A percentile compares a stretch with the other conserved stretches of the same genome.
phyloP scores from a whole-genome alignment of 1,140 invertebrate genomes.

The Pemphigus obesinymphae region DNA sequence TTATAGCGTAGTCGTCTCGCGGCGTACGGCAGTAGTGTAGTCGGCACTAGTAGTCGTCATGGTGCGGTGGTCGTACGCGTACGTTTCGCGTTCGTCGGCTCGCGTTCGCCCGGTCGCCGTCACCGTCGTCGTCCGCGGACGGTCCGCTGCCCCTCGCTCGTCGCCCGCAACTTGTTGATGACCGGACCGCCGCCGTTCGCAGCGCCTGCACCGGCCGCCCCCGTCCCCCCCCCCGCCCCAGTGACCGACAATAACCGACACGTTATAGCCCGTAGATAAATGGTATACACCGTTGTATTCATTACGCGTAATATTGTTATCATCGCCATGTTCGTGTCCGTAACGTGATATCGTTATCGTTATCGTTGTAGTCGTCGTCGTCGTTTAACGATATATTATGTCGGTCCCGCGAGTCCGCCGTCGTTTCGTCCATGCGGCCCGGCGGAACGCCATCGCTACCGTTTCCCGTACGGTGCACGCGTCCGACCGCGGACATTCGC shows the following conservation, averaged over 20 bases:
- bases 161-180: conserved; percentile 34
- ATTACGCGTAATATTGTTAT: no score
- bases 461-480: neutral
- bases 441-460: neutral
- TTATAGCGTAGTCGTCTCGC: neutral
- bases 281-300: no score
- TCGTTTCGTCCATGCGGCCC: neutral
- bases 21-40: neutral
- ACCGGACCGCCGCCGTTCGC: neutral
- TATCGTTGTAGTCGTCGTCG: neutral
- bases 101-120: neutral
- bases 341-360: neutral
- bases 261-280: no score
- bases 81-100: neutral
- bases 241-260: no score
- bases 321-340: no score
- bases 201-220: no score
- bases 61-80: conserved; percentile 35
- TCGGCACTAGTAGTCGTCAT: conserved; percentile 33
- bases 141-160: neutral
- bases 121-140: neutral
- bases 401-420: neutral
- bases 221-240: no score
- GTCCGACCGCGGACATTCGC: neutral
- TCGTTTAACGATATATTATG: neutral